Evolutionary conservation across 2,797 vertebrate species (phyloP), one percentile per base, ranked within the genome.

Genomic region (Danio tinwini): DNA sequence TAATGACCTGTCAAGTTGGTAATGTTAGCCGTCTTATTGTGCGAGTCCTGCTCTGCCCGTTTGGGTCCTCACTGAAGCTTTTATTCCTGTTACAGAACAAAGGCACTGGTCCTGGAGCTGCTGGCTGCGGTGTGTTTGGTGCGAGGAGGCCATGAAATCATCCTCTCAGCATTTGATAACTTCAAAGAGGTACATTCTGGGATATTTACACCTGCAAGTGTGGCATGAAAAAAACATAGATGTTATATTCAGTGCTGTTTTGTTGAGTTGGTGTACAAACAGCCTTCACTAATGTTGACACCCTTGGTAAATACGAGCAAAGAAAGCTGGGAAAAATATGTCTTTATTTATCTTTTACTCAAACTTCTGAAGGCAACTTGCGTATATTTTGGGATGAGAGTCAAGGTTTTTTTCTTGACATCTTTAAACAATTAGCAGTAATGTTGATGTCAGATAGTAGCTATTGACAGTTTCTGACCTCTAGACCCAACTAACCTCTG

Each of bases 81-180:
- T 82, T 88, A 79, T 88, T 73, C 81, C 90, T 16, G 70, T 45
- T 76, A 72, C 78, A 99, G 97, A 91, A 99, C 97, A 63, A 98
- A 99, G 93, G 97, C 97, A 0, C 88, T 99, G 90, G 97, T 99
- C 82, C 92, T 98, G 81, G 97, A 98, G 91, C 94, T 99, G 85
- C 92, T 99, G 88, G 97, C 97, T 10, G 97, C 97, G 0, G 97
- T 99, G 47, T 98, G 97, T 90, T 93, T 99, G 78, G 97, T 99
- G 84, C 91, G 97, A 82, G 97, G 97, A 1, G 97, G 97, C 71
- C 97, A 99, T 0, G 97, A 99, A 91, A 99, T 99, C 90, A 99
- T 98, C 91, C 95, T 99, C 0, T 96, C 97, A 0, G 97, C 97
- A 2, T 99, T 99, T 58, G 97, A 99, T 93, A 97, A 98, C 94